Percentiles rank a stretch among this genome's conserved stretches.
These are phyloP conservation scores for Neodiprion fabricii DNA, from an alignment of 1,140 invertebrate species.

Conservation along the genomic window DNA sequence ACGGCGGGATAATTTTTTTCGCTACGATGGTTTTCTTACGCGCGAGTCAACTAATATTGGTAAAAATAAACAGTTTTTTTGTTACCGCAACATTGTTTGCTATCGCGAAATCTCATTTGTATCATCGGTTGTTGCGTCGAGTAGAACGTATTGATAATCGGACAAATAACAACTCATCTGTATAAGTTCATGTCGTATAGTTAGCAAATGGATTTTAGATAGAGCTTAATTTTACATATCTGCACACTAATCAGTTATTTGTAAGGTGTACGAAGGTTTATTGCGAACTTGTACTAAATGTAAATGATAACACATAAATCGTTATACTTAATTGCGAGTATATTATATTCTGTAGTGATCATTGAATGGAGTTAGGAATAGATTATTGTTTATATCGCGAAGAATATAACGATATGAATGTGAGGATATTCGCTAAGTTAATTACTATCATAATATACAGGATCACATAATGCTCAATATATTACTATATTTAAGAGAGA, in stretches of 20 bases:
- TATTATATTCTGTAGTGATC: conserved; percentile 27
- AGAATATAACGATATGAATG: conserved; percentile 12
- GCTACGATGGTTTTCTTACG: too few species aligned
- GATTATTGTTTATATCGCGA: conserved; percentile 3
- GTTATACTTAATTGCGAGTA: conserved; percentile 29
- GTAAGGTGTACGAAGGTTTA: conserved; percentile 25
- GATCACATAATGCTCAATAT: conserved; percentile 51
- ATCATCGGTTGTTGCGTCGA: conserved; percentile 36
- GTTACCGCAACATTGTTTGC: conserved; percentile 39
- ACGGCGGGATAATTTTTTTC: too few species aligned
- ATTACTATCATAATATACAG: conserved; percentile 30
- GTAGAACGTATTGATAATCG: not conserved
- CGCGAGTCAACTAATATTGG: too few species aligned
- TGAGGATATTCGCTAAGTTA: conserved; percentile 30
- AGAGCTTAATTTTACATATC: conserved; percentile 32
- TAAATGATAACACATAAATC: conserved; percentile 28
- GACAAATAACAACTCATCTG: not conserved
- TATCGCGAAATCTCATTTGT: conserved; percentile 33
- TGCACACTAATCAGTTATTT: conserved; percentile 27
- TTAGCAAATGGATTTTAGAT: conserved; percentile 17
- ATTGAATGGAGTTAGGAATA: conserved; percentile 13
- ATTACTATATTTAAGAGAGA: conserved; percentile 50
- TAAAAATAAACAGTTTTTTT: not conserved
- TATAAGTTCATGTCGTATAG: conserved; percentile 33
- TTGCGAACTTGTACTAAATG: conserved; percentile 32